Base-by-base conservation (phyloP, 2,888 invertebrate species). In the Bombyx huttoni region DNA sequence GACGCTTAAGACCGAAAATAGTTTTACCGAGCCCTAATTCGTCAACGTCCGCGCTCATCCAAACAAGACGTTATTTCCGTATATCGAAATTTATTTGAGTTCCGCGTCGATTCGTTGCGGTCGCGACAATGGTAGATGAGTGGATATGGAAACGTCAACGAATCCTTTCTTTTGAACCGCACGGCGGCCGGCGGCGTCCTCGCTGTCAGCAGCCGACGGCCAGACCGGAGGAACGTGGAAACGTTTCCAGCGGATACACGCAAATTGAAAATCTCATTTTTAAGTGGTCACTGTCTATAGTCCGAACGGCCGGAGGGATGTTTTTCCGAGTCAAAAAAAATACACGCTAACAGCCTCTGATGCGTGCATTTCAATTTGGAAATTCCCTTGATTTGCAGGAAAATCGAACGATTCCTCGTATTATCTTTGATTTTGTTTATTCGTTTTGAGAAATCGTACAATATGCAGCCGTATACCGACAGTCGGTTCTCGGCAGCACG, bases 111-210 rank as follows among this genome's bases (percentile, higher is more conserved):
- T 70, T 70, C 67, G 52, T 56, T 50, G 56, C 34, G 34, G 47
- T 24, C 8, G 10, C 46, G 9, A 1, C 59, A 63, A 61, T 65
- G 9, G 68, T 64, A 75, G 81, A 76, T 80, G 85, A 86, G 84
- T 86, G 85, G 82, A 86, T 86, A 86, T 86, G 83, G 87, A 79
- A 85, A 84, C 66, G 86, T 87, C 87, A 83, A 78, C 81, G 80
- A 77, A 76, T 73, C 69, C 70, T 73, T 86, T 83, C 85, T 87
- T 87, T 86, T 86, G 70, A 78, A 78, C 82, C 78, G 83, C 78
- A 85, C 87, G 83, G 81, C 70, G 78, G 75, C 77, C 80, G 81
- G 74, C 80, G 68, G 74, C 64, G 57, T 66, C 71, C 40, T 40
- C 73, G 67, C 64, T 68, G 66, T 63, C 68, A 62, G 62, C 69